Evolutionary conservation across 2,888 invertebrate genomes (phyloP), one percentile per base, ranked within the genome.

Genomic region (Cabera pusaria): DNA sequence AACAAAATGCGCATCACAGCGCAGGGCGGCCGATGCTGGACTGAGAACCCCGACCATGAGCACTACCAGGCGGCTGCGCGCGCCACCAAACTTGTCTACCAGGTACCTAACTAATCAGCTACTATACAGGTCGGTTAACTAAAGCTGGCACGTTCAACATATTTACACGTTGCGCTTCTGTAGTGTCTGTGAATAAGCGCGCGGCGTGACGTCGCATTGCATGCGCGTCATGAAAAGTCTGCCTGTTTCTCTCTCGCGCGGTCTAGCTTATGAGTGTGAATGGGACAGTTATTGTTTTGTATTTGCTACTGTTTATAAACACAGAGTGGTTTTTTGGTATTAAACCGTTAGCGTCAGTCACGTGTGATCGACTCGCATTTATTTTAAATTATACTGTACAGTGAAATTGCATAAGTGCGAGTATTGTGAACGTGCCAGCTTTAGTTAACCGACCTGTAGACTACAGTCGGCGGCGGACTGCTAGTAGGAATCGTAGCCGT

Each of bases 1-100:
- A 99, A 99, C 86, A 92, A 90, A 61, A 93, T 98, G 92, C 93
- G 93, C 80, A 94, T 93, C 36, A 73, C 80, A n/a, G 90, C 91
- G 50, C 94, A 96, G 75, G 95, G 95, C 55, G 98, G 97, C 1
- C 93, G 93, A 59, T 93, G 97, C 5, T 99, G 99, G 99, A 93
- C 97, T 22, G 95, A 97, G 70, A 95, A 98, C 85, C 96, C 97
- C 11, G 92, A 93, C 66, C 96, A 98, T 81, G 95, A 96, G 0
- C 96, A 99, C 83, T 99, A 97, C 82, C 87, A 93, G 52, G 99
- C 99, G 7, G 99, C 97, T 3, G 91, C 92, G 16, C 91, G 90
- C 23, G 97, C 97, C 11, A 94, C 95, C 1, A 92, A 93, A 57
- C 91, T 93, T 63, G 98, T 98, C 5, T 98, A 96, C 77, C 94